Evolutionary conservation across 2,797 vertebrate species (phyloP).

Genomic region (Sebastes miniatus): DNA sequence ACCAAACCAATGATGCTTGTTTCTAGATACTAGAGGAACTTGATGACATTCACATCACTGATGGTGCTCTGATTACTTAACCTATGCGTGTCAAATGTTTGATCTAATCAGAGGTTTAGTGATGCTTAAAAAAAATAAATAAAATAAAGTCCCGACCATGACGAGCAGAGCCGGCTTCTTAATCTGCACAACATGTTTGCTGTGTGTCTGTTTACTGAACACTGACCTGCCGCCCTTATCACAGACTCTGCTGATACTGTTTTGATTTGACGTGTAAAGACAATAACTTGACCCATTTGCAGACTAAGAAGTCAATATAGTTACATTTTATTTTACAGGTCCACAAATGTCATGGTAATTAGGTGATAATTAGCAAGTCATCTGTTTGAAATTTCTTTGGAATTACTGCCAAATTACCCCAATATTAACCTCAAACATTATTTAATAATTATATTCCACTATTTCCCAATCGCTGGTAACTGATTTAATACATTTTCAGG

Average conservation of each 20-base stretch:
- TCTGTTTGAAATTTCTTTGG: too few relatives aligned
- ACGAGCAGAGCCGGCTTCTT: background rate
- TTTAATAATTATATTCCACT: too few relatives aligned
- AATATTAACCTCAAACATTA: too few relatives aligned
- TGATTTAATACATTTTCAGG: too few relatives aligned
- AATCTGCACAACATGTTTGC: background rate
- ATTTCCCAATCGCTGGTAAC: too few relatives aligned
- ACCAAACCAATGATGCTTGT: background rate
- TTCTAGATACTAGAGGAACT: background rate
- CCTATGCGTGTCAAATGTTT: background rate
- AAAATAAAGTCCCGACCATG: background rate
- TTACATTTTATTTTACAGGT: background rate
- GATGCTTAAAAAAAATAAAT: background rate
- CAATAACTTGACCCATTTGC: conserved; percentile 5
- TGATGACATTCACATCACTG: background rate
- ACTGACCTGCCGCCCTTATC: conserved; percentile 24
- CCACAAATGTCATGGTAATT: too few relatives aligned
- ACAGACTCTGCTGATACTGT: background rate
- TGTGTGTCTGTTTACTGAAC: conserved; percentile 1
- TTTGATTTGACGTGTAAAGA: background rate
- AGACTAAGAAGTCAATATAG: background rate
- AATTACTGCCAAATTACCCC: too few relatives aligned
- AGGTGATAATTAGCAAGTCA: too few relatives aligned
- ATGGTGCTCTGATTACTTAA: background rate
- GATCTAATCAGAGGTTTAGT: conserved; percentile 17